Conservation (phyloP, 2,113 vertebrate genomes). For the Rynchops niger region DNA sequence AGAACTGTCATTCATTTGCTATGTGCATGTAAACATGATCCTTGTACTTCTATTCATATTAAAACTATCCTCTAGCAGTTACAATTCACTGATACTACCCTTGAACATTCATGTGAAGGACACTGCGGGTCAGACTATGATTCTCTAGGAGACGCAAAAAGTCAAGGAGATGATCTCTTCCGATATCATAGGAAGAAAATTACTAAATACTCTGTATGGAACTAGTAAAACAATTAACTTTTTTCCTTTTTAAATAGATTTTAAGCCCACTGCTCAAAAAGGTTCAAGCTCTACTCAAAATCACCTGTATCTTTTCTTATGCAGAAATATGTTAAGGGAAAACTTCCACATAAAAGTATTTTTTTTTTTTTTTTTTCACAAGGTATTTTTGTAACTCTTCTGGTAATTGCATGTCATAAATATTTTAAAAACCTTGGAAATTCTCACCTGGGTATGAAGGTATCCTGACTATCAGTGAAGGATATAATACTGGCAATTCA, state of each 20-base stretch:
- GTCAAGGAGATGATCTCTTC: not conserved
- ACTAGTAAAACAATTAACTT: not conserved
- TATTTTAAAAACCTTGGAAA: not conserved
- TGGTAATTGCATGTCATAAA: not conserved
- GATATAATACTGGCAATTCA: not conserved
- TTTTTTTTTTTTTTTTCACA: not conserved
- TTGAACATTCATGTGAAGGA: not conserved
- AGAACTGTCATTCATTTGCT: not conserved
- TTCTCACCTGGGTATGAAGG: not conserved
- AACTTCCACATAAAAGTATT: not conserved
- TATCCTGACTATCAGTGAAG: not conserved
- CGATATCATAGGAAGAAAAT: not conserved
- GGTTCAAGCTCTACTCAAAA: not conserved
- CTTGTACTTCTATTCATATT: not conserved
- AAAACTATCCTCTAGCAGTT: not conserved
- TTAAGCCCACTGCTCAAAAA: not conserved
- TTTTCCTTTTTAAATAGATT: not conserved
- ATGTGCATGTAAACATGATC: fast-evolving
- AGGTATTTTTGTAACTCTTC: not conserved
- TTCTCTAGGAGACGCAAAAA: not conserved
- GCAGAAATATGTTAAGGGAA: not conserved
- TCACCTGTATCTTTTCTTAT: not conserved
- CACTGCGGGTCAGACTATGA: not conserved
- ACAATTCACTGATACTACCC: not conserved
- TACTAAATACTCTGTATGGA: not conserved